Evolutionary conservation across 1,140 invertebrate genomes (phyloP).

Genomic region (Sminthurides bifidus): DNA sequence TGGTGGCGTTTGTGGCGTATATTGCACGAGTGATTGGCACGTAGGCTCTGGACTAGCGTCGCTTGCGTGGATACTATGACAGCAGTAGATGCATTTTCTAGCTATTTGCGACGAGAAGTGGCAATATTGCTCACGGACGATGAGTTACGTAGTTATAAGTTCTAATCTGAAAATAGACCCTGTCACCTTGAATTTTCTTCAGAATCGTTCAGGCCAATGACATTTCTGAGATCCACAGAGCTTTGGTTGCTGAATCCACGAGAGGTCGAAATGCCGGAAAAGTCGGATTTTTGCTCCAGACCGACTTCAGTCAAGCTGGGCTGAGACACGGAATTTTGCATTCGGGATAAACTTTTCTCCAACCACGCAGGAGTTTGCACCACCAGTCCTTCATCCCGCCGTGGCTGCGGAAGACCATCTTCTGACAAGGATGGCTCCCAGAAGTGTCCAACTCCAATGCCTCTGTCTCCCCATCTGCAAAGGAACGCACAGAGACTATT

Average conservation of each 20-base stretch:
- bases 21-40: no score
- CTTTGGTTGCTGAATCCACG: slow-evolving; percentile 20
- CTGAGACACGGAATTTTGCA: slow-evolving; percentile 21
- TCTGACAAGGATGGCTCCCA: slow-evolving; percentile 43
- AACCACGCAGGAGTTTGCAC: slow-evolving; percentile 35
- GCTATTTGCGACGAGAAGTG: no score
- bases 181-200: not conserved
- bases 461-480: slow-evolving; percentile 48
- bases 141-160: no score
- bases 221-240: slow-evolving; percentile 11
- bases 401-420: slow-evolving; percentile 34
- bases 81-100: no score
- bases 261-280: slow-evolving; percentile 40
- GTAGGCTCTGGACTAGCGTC: no score
- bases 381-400: slow-evolving; percentile 20
- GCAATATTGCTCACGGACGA: no score
- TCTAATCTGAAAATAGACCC: no score
- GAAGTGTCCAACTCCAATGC: slow-evolving; percentile 48
- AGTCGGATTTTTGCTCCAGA: slow-evolving; percentile 15
- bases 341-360: slow-evolving; percentile 34
- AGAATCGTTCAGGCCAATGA: slow-evolving; percentile 5
- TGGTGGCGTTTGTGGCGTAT: no score
- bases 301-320: slow-evolving; percentile 19
- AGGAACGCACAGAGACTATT: not conserved
- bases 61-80: not conserved